A percentile compares a stretch with the other conserved stretches of the same genome.
These are phyloP conservation scores for Tipula lateralis DNA, from an alignment of 2,888 invertebrate genomes.

Conservation along the genomic window DNA sequence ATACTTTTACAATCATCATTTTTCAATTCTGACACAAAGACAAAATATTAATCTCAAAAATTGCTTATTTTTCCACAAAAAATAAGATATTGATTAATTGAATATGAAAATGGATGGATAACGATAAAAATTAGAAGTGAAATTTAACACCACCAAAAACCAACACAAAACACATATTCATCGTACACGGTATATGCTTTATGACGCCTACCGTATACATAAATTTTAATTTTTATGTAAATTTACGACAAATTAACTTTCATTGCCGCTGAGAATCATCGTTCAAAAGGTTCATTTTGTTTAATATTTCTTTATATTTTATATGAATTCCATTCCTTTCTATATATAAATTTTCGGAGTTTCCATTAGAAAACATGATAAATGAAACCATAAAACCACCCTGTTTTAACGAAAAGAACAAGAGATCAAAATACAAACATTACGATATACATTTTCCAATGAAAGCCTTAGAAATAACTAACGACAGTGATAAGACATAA, in stretches of 20 bases:
- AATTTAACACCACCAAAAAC: neutral
- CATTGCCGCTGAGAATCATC: neutral
- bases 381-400: slow-evolving; percentile 4
- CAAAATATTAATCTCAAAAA: neutral
- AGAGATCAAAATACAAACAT: neutral
- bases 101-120: neutral
- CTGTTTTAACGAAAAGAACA: neutral
- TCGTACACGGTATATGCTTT: neutral
- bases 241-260: slow-evolving; percentile 19
- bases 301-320: neutral
- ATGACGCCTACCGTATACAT: neutral
- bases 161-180: neutral
- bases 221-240: neutral
- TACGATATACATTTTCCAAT: neutral
- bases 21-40: neutral
- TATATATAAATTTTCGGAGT: neutral
- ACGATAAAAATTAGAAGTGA: neutral
- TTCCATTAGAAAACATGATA: neutral
- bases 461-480: neutral
- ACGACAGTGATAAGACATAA: neutral
- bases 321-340: neutral
- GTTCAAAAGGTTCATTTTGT: neutral
- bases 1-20: neutral
- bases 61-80: neutral
- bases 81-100: neutral